Percentiles rank a stretch among this genome's conserved stretches.
Conservation (phyloP, 2,113 vertebrate genomes). For the Cardinalis cardinalis region DNA sequence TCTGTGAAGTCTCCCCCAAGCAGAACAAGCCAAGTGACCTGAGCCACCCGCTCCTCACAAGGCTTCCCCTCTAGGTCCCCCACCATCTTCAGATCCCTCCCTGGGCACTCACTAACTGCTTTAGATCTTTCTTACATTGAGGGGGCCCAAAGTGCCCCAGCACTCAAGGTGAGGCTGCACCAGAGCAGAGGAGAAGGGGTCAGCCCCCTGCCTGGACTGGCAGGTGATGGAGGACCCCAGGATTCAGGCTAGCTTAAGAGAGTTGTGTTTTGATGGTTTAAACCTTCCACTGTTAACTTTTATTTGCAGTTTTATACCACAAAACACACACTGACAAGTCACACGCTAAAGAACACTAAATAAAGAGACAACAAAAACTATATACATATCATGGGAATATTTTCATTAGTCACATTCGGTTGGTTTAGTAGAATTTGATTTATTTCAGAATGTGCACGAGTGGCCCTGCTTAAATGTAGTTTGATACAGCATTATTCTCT, state of each 20-base stretch:
- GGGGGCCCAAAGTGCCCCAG: neutral
- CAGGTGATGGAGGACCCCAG: neutral
- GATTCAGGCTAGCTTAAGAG: neutral
- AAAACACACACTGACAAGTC: neutral
- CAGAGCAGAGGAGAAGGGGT: neutral
- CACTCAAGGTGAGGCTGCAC: neutral
- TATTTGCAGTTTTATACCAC: neutral
- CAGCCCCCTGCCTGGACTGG: neutral
- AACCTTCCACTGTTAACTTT: neutral
- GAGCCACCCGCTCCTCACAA: neutral
- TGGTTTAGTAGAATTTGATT: neutral
- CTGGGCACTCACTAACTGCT: neutral
- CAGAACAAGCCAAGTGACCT: neutral
- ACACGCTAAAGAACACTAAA: neutral
- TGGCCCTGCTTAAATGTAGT: neutral
- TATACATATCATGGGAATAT: neutral
- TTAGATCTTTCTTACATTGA: neutral
- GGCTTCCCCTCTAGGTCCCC: neutral
- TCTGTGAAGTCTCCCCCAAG: neutral
- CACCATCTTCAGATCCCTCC: neutral
- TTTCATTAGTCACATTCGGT: neutral
- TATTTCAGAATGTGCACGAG: neutral
- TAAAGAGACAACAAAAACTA: neutral
- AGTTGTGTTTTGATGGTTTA: neutral
- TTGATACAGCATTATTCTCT: neutral